phyloP scores from a whole-genome alignment of 2,888 invertebrate genomes.

The Carcina quercana region DNA sequence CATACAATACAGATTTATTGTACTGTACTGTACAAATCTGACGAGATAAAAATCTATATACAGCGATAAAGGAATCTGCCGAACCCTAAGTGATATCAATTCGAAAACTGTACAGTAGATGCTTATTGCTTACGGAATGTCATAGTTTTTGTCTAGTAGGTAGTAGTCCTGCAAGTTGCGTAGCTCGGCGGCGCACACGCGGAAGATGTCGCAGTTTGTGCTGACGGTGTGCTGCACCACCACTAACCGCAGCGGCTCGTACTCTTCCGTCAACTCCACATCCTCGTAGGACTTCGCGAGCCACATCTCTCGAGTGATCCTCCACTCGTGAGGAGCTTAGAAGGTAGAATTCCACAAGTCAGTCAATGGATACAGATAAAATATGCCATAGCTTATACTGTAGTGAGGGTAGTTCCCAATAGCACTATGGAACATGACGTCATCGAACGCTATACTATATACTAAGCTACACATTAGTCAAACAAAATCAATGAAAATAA shows the following conservation, averaged over 20 bases:
- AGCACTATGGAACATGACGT: no score
- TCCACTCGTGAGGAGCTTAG: conserved; percentile 53
- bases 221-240: conserved; percentile 51
- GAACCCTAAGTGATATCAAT: no score
- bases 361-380: neutral
- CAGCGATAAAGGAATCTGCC: no score
- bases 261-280: conserved; percentile 17
- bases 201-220: conserved; percentile 35
- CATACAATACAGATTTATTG: no score
- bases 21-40: no score
- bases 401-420: no score
- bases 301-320: conserved; percentile 53
- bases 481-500: no score
- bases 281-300: conserved; percentile 27
- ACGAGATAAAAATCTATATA: no score
- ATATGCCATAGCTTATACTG: no score
- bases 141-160: conserved; percentile 18
- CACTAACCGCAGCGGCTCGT: conserved; percentile 43
- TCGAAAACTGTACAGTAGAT: no score
- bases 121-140: conserved; percentile 47
- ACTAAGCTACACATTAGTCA: no score
- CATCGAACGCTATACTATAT: no score
- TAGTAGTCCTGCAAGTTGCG: conserved; percentile 40
- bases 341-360: neutral
- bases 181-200: conserved; percentile 43